A percentile compares a stretch with the other conserved stretches of the same genome.
These are phyloP conservation scores for Kryptopterus vitreolus DNA, from an alignment of 2,797 vertebrate genomes.

Conservation along the genomic window DNA sequence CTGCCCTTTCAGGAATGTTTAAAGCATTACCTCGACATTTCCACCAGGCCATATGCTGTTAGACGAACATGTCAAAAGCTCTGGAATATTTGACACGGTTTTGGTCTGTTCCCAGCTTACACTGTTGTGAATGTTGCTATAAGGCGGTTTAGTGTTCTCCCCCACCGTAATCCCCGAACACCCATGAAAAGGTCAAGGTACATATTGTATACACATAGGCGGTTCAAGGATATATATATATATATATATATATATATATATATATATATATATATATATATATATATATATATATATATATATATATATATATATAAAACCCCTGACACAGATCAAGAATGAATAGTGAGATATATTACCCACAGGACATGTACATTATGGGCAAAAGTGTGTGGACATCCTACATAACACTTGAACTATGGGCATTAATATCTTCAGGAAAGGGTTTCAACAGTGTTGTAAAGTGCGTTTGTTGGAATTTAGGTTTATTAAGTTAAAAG, in stretches of 20 bases:
- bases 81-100: slow-evolving; percentile 42
- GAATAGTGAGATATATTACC: not conserved
- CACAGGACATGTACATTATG: not conserved
- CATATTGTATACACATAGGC: no score
- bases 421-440: not conserved
- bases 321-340: not conserved
- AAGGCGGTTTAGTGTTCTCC: slow-evolving; percentile 43
- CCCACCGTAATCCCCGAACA: slow-evolving; percentile 49
- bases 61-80: slow-evolving; percentile 23
- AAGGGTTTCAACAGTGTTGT: not conserved
- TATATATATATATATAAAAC: no score
- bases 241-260: no score
- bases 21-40: slow-evolving; percentile 35
- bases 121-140: slow-evolving; percentile 32
- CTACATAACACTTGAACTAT: not conserved
- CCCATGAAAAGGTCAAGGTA: slow-evolving; percentile 39
- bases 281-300: no score
- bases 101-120: slow-evolving; percentile 31
- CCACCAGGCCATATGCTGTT: slow-evolving; percentile 17
- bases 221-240: no score
- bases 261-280: no score
- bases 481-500: not conserved
- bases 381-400: not conserved
- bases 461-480: not conserved
- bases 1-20: slow-evolving; percentile 52